Base-by-base conservation (phyloP, 1,140 invertebrate genomes). In the Scaptomyza hsui region DNA sequence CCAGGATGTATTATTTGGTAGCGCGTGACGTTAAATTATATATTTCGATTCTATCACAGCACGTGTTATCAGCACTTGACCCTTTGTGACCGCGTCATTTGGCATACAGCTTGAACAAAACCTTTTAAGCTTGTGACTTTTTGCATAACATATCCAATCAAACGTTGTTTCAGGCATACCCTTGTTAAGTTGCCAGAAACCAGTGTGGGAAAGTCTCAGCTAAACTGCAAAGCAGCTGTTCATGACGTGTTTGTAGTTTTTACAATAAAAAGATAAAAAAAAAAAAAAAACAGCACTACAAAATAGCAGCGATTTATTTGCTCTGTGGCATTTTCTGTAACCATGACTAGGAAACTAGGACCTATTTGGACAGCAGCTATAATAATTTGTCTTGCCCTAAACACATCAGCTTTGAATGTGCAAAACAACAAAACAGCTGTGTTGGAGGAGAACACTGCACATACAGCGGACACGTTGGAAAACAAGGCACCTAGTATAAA, bases 1-100 rank as follows among this genome's bases (percentile, higher is more conserved):
- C 81, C 77, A 42, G 16, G 26, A 56, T 29, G 29, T 57, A 32
- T 42, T 39, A 15, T 52, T 39, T 49, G 19, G 37, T 24, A 41
- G 35, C 13, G 21, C 26, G 7, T 9, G 16, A 57, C 15, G 15
- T 12, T 29, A 32, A 51, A 32, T 18, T 15, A 18, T 13, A 10
- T 29, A 16, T 29, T 32, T 49, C 5, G 7, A 0, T n/a, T 37
- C 32, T n/a, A 37, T 37, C 32, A 37, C 32, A 37, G 12, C 9
- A 52, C 15, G 59, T 37, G 64, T 44, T 79, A 78, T 79, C 76
- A 79, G 53, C 37, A 32, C 1, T n/a, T 67, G 48, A 72, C 32
- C 67, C 21, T 32, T 39, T 24, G 19, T 19, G 19, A n/a, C 52
- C 47, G 37, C 39, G 47, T 79, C 57, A 78, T 77, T 75, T 47